phyloP scores from a whole-genome alignment of 1,140 invertebrate genomes.

The Tetramorium simillimum region DNA sequence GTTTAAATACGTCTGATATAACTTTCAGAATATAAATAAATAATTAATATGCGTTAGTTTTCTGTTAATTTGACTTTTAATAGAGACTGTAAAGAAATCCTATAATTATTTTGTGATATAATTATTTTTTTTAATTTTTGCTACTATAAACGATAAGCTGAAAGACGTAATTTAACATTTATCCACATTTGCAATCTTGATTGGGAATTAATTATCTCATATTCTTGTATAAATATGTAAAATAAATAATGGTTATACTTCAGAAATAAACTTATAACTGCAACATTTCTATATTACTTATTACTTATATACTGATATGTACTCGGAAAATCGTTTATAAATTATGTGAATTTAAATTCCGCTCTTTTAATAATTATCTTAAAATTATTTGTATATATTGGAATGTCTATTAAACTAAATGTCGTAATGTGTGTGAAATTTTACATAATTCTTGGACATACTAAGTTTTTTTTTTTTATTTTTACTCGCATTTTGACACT shows the following conservation, averaged over 20 bases:
- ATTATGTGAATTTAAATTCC: neutral
- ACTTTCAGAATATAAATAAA: neutral
- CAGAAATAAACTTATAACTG: neutral
- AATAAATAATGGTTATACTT: neutral
- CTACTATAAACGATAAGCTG: neutral
- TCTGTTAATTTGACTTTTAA: neutral
- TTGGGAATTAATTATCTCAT: neutral
- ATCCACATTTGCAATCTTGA: neutral
- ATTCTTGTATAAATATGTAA: neutral
- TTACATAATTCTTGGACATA: neutral
- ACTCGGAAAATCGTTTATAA: neutral
- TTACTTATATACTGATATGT: neutral
- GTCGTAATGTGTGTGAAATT: neutral
- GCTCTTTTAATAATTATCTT: neutral
- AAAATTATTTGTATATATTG: neutral
- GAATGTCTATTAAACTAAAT: neutral
- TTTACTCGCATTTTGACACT: conserved; percentile 16
- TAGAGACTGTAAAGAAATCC: neutral
- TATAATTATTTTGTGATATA: neutral
- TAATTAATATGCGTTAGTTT: neutral
- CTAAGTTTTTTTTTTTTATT: neutral
- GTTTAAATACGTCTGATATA: neutral
- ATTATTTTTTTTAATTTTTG: neutral
- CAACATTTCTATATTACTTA: neutral
- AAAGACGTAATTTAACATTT: neutral